Evolutionary conservation across 2,888 invertebrate species (phyloP).

Genomic region (Imbricaverruca yamaguchii): DNA sequence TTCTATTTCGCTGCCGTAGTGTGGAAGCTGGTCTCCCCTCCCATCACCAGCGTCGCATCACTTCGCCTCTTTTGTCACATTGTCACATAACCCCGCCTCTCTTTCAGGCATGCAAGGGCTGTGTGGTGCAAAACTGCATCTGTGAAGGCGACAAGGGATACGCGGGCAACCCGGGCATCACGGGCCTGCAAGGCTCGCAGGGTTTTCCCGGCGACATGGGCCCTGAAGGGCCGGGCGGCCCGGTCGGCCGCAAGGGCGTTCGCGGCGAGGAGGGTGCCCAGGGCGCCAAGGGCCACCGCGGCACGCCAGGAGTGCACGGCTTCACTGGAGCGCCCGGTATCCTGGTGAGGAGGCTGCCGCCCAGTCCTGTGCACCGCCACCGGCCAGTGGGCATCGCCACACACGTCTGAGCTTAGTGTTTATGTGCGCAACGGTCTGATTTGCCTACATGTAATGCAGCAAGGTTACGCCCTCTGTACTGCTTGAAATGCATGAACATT

Average conservation of each 20-base stretch:
- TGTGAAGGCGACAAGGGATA: conserved; percentile 79
- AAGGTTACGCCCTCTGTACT: no score
- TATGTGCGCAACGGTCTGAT: no score
- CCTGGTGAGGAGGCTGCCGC: conserved; percentile 30
- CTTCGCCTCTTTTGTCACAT: no score
- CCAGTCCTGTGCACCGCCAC: background rate
- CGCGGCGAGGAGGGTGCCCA: conserved; percentile 59
- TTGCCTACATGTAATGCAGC: no score
- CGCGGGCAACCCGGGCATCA: conserved; percentile 57
- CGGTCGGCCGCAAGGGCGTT: conserved; percentile 74
- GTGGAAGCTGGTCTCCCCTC: no score
- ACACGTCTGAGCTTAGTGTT: no score
- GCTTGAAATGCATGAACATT: no score
- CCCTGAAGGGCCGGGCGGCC: conserved; percentile 50
- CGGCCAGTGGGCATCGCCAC: no score
- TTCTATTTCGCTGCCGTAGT: no score
- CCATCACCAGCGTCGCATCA: no score
- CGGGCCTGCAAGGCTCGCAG: conserved; percentile 37
- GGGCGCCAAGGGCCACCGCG: conserved; percentile 56
- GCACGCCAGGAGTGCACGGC: conserved; percentile 47
- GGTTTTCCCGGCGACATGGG: conserved; percentile 36
- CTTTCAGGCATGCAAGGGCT: conserved; percentile 15
- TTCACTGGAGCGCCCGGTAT: background rate
- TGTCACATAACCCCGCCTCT: background rate
- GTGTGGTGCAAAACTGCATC: conserved; percentile 51